phyloP scores from a whole-genome alignment of 37 sponge, comb jelly and placozoan genomes.

The Amphimedon queenslandica region DNA sequence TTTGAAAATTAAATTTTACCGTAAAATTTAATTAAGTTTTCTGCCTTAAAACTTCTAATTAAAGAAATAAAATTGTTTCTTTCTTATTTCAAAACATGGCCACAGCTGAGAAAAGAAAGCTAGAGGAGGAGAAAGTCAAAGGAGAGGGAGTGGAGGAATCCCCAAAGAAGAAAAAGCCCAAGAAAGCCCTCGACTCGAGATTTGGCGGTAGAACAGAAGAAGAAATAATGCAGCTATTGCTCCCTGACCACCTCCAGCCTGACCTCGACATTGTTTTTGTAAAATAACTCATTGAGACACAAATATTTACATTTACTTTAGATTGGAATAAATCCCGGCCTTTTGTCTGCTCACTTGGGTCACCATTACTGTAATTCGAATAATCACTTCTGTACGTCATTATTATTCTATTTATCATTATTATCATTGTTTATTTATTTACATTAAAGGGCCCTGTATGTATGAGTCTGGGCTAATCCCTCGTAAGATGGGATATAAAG shows the following conservation, averaged over 20 bases:
- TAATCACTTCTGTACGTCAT: slow-evolving; percentile 89
- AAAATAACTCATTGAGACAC: slow-evolving; percentile 3
- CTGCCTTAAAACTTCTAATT: too few species aligned
- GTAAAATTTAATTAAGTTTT: too few species aligned
- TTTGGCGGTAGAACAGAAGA: slow-evolving; percentile 87
- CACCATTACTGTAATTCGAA: slow-evolving; percentile 89
- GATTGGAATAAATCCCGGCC: slow-evolving; percentile 95
- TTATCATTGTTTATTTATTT: background rate
- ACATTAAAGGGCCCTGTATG: slow-evolving; percentile 78
- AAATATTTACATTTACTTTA: slow-evolving; percentile 1
- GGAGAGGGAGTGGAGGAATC: background rate
- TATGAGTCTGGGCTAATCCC: slow-evolving; percentile 82
- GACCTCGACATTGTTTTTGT: slow-evolving; percentile 85
- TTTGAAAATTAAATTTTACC: too few species aligned
- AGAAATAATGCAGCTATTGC: slow-evolving; percentile 55
- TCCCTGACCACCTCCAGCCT: slow-evolving; percentile 81
- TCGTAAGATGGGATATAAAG: slow-evolving; percentile 52
- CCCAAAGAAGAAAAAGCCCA: slow-evolving; percentile 15
- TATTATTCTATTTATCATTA: background rate
- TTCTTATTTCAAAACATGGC: too few species aligned
- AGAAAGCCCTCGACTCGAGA: slow-evolving; percentile 42
- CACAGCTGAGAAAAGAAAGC: background rate
- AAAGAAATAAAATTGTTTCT: too few species aligned
- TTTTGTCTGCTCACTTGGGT: slow-evolving; percentile 84
- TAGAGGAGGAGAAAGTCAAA: background rate